Conservation (phyloP, 2,113 vertebrate species). For the Holacanthus passer region DNA sequence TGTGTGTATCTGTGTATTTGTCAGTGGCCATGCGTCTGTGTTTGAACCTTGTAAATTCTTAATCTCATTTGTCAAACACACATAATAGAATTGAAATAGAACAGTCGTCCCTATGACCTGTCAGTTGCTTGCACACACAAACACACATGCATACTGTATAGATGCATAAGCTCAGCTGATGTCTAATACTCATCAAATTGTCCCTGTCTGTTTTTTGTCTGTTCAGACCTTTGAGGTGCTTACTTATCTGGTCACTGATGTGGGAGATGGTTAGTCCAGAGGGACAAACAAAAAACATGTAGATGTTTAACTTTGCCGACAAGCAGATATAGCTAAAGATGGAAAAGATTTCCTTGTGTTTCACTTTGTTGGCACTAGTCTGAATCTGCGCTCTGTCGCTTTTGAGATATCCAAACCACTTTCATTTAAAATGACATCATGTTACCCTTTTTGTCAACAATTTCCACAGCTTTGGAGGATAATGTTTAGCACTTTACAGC, state of each 20-base stretch:
- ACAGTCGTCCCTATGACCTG: constrained; percentile 20
- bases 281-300: too few relatives aligned
- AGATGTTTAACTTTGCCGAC: too few relatives aligned
- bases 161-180: constrained; percentile 3
- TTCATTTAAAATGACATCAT: too few relatives aligned
- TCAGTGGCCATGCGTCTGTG: neutral
- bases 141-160: constrained; percentile 3
- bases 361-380: too few relatives aligned
- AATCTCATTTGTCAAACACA: constrained; percentile 51
- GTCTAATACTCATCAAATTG: neutral
- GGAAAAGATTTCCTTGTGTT: too few relatives aligned
- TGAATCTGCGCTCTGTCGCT: too few relatives aligned
- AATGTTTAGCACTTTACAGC: too few relatives aligned
- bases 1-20: constrained; percentile 17
- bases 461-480: too few relatives aligned
- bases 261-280: constrained; percentile 1
- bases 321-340: too few relatives aligned
- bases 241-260: neutral
- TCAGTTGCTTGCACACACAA: neutral
- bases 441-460: too few relatives aligned
- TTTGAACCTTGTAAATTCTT: constrained; percentile 16
- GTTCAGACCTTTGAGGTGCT: constrained; percentile 4
- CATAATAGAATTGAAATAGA: constrained; percentile 25
- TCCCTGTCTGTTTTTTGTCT: constrained; percentile 17
- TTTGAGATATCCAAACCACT: too few relatives aligned